Evolutionary conservation across 1,140 invertebrate species (phyloP).

Genomic region (Anagrus nilaparvatae): DNA sequence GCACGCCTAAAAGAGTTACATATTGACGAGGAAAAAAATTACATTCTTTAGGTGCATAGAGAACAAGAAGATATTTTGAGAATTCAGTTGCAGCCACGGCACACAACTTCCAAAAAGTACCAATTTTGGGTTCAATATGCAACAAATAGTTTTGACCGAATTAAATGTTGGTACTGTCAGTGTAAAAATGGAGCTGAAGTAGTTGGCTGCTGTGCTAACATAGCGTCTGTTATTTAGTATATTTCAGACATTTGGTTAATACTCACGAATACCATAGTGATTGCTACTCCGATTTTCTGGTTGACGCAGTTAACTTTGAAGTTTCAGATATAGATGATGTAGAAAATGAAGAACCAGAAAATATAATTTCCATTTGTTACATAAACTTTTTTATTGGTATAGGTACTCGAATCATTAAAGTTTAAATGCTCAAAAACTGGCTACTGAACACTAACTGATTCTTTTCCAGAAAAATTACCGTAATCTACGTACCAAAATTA

Average conservation of each 20-base stretch:
- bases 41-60: constrained; percentile 3
- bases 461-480: too few relatives aligned
- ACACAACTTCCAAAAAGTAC: constrained; percentile 2
- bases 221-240: constrained; percentile 6
- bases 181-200: constrained; percentile 2
- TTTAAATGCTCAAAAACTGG: too few relatives aligned
- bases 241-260: constrained; percentile 2
- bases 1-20: too few relatives aligned
- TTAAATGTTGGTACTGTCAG: constrained; percentile 7
- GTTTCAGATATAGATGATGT: background rate
- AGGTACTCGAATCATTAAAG: too few relatives aligned
- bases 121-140: constrained; percentile 4
- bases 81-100: background rate
- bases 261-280: background rate
- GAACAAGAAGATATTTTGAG: constrained; percentile 7
- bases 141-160: constrained; percentile 2
- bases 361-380: too few relatives aligned
- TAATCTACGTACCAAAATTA: too few relatives aligned
- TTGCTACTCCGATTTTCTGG: constrained; percentile 1
- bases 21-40: background rate
- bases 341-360: too few relatives aligned
- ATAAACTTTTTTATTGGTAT: too few relatives aligned
- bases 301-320: constrained; percentile 2
- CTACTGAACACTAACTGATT: too few relatives aligned
- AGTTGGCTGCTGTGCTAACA: constrained; percentile 6